Conservation (phyloP, 2,888 invertebrate species). For the Drosophila monieri region DNA sequence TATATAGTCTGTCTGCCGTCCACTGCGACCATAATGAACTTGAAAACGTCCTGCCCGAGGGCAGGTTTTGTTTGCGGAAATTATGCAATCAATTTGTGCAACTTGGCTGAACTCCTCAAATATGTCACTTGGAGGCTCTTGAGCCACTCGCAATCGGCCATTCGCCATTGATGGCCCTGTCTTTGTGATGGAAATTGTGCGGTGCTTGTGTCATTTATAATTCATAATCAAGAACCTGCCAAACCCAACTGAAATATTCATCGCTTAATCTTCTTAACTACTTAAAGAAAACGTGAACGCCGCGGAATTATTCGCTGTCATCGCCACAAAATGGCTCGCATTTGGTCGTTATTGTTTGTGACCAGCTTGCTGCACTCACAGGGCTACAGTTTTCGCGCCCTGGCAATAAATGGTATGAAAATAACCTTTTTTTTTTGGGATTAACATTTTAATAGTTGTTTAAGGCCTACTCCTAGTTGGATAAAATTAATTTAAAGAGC, state of each 20-base stretch:
- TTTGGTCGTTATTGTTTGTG: conserved; percentile 67
- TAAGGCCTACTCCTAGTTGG: too few relatives aligned
- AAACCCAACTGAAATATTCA: conserved; percentile 9
- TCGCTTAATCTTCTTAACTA: conserved; percentile 12
- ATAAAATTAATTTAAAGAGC: too few relatives aligned
- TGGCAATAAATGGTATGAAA: conserved; percentile 24
- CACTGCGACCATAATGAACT: conserved; percentile 65
- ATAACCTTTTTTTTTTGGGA: conserved; percentile 1
- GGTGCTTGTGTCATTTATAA: conserved; percentile 12
- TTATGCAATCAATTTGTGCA: conserved; percentile 79
- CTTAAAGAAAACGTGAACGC: conserved; percentile 8
- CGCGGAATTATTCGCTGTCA: conserved; percentile 6
- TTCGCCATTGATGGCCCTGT: conserved; percentile 30
- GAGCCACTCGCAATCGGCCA: too few relatives aligned
- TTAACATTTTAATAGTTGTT: background rate
- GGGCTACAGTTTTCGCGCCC: conserved; percentile 61
- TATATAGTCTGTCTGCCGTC: conserved; percentile 6
- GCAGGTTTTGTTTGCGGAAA: conserved; percentile 65
- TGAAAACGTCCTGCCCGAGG: conserved; percentile 53
- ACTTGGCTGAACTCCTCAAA: conserved; percentile 57
- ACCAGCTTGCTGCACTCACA: conserved; percentile 65
- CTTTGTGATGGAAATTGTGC: conserved; percentile 17
- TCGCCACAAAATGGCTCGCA: conserved; percentile 51
- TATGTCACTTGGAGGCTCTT: conserved; percentile 48
- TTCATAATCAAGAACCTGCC: conserved; percentile 20